These are phyloP conservation scores for Seriola aureovittata DNA, from an alignment of 2,113 vertebrate species.

Conservation along the genomic window DNA sequence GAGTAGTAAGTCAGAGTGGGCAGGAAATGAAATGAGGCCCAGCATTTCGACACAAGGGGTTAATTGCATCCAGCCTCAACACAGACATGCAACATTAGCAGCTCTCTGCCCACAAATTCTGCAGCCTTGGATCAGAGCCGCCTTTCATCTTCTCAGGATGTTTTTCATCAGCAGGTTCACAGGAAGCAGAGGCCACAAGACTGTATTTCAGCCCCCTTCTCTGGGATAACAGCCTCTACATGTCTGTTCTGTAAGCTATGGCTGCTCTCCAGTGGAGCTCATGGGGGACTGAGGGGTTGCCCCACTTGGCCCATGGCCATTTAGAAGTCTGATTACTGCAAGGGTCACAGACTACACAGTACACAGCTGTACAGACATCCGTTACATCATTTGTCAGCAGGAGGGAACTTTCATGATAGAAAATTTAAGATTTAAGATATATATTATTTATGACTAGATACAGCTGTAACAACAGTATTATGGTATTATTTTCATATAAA, in stretches of 20 bases:
- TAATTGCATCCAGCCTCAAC: constrained; percentile 71
- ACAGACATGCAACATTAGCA: constrained; percentile 68
- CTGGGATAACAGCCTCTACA: constrained; percentile 18
- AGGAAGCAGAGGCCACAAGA: constrained; percentile 48
- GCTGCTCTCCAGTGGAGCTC: constrained; percentile 49
- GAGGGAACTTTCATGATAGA: background rate
- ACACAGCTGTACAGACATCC: background rate
- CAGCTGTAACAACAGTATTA: background rate
- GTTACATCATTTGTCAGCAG: background rate
- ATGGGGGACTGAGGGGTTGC: constrained; percentile 36
- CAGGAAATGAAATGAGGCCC: constrained; percentile 72
- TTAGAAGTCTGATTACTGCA: constrained; percentile 25
- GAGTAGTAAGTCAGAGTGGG: constrained; percentile 38
- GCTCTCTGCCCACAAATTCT: constrained; percentile 56
- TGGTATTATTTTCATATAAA: background rate
- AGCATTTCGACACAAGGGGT: constrained; percentile 56
- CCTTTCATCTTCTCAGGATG: constrained; percentile 74
- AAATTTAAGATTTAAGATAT: background rate
- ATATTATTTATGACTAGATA: background rate
- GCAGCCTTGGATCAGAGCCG: constrained; percentile 41
- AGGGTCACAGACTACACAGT: constrained; percentile 19
- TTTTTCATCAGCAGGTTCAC: constrained; percentile 66
- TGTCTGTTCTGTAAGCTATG: constrained; percentile 40
- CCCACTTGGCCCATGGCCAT: constrained; percentile 35
- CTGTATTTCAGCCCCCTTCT: constrained; percentile 37